phyloP scores from a whole-genome alignment of 2,797 vertebrate genomes.

The Gymnoscopelus microlampas region DNA sequence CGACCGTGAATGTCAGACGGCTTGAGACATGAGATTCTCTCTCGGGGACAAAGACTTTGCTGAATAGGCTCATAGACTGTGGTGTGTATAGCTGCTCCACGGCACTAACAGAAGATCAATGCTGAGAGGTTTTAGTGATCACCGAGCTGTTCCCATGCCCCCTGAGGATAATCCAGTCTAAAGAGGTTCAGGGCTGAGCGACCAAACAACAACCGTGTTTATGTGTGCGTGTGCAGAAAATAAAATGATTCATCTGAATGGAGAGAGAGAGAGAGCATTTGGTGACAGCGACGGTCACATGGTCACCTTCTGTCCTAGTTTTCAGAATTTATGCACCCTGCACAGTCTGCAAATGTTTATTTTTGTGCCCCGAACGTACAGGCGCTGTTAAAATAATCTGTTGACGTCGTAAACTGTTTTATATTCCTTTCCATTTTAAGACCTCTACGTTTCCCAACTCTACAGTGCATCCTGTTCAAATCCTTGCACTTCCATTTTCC shows the following conservation, averaged over 20 bases:
- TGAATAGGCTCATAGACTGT: neutral
- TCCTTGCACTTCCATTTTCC: neutral
- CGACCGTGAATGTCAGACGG: neutral
- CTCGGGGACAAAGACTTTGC: neutral
- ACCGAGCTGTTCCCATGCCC: constrained; percentile 27
- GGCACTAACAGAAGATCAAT: constrained; percentile 52
- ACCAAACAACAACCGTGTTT: constrained; percentile 33
- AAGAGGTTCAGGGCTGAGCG: constrained; percentile 41
- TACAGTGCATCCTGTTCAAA: neutral
- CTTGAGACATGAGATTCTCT: constrained; percentile 29
- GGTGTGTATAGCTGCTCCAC: constrained; percentile 12
- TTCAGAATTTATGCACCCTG: constrained; percentile 24
- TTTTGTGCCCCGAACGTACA: constrained; percentile 9
- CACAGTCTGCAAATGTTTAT: constrained; percentile 24
- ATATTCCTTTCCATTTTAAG: constrained; percentile 24
- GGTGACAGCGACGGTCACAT: constrained; percentile 39
- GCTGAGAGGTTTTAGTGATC: constrained; percentile 49
- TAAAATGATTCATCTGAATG: constrained; percentile 53
- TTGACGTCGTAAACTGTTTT: constrained; percentile 1
- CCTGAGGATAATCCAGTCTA: constrained; percentile 55
- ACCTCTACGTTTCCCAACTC: constrained; percentile 15
- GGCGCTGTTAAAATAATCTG: constrained; percentile 24
- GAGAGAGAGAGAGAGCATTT: constrained; percentile 30
- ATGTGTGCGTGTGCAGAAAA: constrained; percentile 20
- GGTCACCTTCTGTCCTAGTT: constrained; percentile 50